Evolutionary conservation across 1,140 invertebrate species (phyloP).

Genomic region (Bombus ignitus): DNA sequence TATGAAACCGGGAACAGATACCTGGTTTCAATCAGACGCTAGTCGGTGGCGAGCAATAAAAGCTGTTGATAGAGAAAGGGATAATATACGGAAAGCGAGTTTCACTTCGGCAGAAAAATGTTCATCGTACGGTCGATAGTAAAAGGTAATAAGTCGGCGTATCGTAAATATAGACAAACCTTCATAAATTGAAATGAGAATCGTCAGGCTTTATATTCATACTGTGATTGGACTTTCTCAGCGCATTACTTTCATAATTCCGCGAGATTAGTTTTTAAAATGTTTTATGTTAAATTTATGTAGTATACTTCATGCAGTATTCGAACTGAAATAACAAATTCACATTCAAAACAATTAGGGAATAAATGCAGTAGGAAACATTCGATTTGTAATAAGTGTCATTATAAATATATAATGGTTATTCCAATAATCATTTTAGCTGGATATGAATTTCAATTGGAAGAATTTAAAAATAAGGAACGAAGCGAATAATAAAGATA

Average conservation of each 20-base stretch:
- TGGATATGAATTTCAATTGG: neutral
- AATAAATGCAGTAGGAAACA: neutral
- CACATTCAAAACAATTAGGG: neutral
- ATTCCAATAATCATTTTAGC: neutral
- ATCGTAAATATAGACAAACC: constrained; percentile 48
- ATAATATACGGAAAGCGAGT: constrained; percentile 40
- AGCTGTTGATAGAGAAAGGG: constrained; percentile 42
- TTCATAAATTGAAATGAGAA: constrained; percentile 38
- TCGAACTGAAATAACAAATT: neutral
- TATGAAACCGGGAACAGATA: constrained; percentile 3
- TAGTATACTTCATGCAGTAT: too few relatives aligned
- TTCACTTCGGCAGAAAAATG: constrained; percentile 44
- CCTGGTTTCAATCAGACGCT: constrained; percentile 51
- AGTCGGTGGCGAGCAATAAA: constrained; percentile 32
- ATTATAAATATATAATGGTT: too few relatives aligned
- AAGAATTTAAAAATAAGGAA: neutral
- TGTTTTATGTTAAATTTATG: neutral
- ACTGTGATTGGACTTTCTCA: neutral
- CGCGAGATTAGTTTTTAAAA: neutral
- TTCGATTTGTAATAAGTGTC: too few relatives aligned
- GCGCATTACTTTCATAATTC: neutral
- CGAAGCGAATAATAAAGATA: neutral
- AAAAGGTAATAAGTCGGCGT: constrained; percentile 52
- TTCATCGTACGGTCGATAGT: constrained; percentile 39
- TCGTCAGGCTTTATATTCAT: constrained; percentile 32